Evolutionary conservation across 2,888 invertebrate genomes (phyloP), one percentile per base, ranked within the genome.

Genomic region (Netelia melanura): DNA sequence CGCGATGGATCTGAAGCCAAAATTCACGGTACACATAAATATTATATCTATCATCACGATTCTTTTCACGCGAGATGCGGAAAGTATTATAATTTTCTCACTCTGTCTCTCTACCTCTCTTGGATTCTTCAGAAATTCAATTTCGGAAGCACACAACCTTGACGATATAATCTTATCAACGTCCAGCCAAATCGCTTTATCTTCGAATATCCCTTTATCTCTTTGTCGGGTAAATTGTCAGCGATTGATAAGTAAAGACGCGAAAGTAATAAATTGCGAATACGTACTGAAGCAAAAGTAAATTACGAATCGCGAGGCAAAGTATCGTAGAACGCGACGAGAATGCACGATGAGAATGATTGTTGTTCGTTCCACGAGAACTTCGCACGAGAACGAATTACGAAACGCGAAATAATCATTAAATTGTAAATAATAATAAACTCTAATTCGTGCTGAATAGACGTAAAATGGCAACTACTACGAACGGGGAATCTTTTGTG

Each of bases 101-200:
- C 48, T 48, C 38, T 25, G 58, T 11, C 21, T 23, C 48, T 25
- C 43, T 68, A 52, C 23, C 48, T 43, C 9, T 38, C 30, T 44
- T 70, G 48, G 68, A 70, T 44, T 74, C 17, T 64, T 43, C 77
- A 52, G 48, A 76, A 80, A 76, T 80, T 43, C 10, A 52, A 68
- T 84, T 81, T 79, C 76, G 81, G 78, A 84, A 78, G 81, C 86
- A 71, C 71, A 84, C 86, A 86, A 86, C 81, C 81, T 74, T 78
- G 75, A 86, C 11, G 68, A 84, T 56, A 68, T 25, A 54, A 54
- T 17, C 65, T 76, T 38, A n/a, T 21, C n/a, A 9, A 52, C 38
- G 54, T 23, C 61, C 54, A 17, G 43, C 30, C 25, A n/a, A 48
- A 48, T 14, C 3, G 11, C 14, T 48, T 48, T 48, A 14, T 14